These are phyloP conservation scores for Wasmannia auropunctata DNA, from an alignment of 1,140 invertebrate species.

Conservation along the genomic window DNA sequence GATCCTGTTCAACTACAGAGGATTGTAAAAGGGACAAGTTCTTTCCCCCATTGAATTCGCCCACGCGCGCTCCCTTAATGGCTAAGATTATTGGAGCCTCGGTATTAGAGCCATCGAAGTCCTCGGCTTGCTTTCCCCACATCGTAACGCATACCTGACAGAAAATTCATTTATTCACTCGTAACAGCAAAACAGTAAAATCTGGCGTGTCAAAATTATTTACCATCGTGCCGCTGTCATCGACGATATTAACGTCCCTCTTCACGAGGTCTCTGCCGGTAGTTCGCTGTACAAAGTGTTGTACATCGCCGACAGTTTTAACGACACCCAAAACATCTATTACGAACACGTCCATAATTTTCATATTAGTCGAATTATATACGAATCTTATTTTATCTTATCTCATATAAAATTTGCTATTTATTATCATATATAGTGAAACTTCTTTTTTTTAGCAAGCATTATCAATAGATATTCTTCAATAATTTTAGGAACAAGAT, in stretches of 20 bases:
- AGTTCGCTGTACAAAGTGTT: slow-evolving; percentile 89
- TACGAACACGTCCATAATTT: slow-evolving; percentile 33
- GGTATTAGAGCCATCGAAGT: slow-evolving; percentile 92
- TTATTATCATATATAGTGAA: neutral
- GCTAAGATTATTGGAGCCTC: no score
- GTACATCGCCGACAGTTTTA: slow-evolving; percentile 90
- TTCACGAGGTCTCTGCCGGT: slow-evolving; percentile 95
- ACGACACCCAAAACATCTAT: slow-evolving; percentile 97
- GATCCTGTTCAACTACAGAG: slow-evolving; percentile 91
- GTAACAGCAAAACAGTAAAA: neutral
- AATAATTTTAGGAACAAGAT: neutral
- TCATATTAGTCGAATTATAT: slow-evolving; percentile 58
- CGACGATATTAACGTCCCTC: slow-evolving; percentile 94
- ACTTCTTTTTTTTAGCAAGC: neutral
- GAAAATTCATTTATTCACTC: slow-evolving; percentile 45
- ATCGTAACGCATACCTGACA: slow-evolving; percentile 88
- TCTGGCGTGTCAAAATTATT: slow-evolving; percentile 70
- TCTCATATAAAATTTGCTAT: neutral
- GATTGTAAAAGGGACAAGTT: slow-evolving; percentile 87
- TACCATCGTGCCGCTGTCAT: slow-evolving; percentile 93
- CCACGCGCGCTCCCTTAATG: slow-evolving; percentile 91
- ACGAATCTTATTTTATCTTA: slow-evolving; percentile 35
- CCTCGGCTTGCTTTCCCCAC: slow-evolving; percentile 94
- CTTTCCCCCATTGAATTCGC: slow-evolving; percentile 91
- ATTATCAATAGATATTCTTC: neutral